Base-by-base conservation (phyloP, 2,888 invertebrate species). In the Lymantria monacha region DNA sequence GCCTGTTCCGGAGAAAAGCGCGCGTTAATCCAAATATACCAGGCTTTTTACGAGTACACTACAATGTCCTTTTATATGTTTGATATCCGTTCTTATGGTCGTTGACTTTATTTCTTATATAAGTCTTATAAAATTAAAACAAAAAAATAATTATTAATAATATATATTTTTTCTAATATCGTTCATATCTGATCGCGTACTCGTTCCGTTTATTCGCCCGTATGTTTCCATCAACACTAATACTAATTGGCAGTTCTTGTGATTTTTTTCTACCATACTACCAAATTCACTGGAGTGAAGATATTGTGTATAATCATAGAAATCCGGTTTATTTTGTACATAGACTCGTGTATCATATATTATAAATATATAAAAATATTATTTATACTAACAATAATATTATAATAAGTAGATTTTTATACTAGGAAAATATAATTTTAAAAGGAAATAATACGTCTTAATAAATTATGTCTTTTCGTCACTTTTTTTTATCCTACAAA, bases 271-370 rank as follows among this genome's bases (percentile, higher is more conserved):
- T 31, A n/a, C 30, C 44, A 55, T 51, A n/a, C 42, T 14, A 30
- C 40, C 14, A 46, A 60, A 63, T 59, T 69, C 54, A 63, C 49
- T 61, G 44, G 47, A 55, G 53, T 57, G 56, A 63, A 53, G 57
- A 63, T 63, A 58, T 51, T 31, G 44, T 49, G 46, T 13, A 55
- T 62, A 70, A 69, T 55, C 63, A 61, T 49, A 55, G n/a, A 53
- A 63, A 61, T 65, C 72, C 62, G 68, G 68, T 61, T 68, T 53
- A 45, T 46, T 53, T 57, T 38, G 38, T 38, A 38, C 11, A 38
- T 38, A 12, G 38, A n/a, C 38, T 1, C 12, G n/a, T 38, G 12
- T n/a, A 38, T 38, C 36, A n/a, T 41, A 9, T 15, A 41, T 43
- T 30, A 14, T 43, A 12, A 12, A 0, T 30, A 12, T 7, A 42